Conservation (phyloP, 2,797 vertebrate species). For the Paedocypris micromegethes region DNA sequence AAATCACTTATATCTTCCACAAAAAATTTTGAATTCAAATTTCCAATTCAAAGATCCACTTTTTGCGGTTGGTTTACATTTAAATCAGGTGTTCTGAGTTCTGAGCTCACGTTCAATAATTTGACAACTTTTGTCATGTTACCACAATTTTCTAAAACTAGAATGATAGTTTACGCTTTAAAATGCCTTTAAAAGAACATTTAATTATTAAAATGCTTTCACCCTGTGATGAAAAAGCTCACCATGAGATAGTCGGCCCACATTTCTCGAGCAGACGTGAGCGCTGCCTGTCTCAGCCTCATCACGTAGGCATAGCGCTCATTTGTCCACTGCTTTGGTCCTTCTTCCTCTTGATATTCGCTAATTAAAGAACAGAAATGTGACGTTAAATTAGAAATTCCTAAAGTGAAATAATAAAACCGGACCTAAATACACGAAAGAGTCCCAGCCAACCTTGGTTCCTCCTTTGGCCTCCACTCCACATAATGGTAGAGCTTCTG, state of each 20-base stretch:
- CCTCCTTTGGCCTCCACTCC: slow-evolving; percentile 84
- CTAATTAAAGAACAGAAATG: slow-evolving; percentile 51
- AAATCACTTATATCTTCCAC: too few species aligned
- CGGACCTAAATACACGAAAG: not conserved
- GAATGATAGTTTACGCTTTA: too few species aligned
- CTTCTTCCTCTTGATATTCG: slow-evolving; percentile 73
- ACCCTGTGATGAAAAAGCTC: slow-evolving; percentile 39
- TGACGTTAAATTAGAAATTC: not conserved
- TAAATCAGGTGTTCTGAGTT: too few species aligned
- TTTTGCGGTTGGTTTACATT: too few species aligned
- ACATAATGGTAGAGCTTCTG: slow-evolving; percentile 84
- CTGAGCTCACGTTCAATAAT: too few species aligned
- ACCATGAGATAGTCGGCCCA: slow-evolving; percentile 94
- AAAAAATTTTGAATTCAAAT: too few species aligned
- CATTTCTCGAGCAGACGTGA: slow-evolving; percentile 82
- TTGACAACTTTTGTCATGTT: too few species aligned
- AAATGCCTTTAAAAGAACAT: too few species aligned
- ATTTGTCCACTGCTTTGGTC: slow-evolving; percentile 84
- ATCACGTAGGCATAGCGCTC: slow-evolving; percentile 83
- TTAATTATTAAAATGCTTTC: too few species aligned
- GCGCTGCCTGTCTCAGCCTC: slow-evolving; percentile 85
- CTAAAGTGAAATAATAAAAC: not conserved
- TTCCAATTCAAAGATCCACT: too few species aligned
- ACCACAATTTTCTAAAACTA: too few species aligned
- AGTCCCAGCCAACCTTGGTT: slow-evolving; percentile 68